A percentile compares a stretch with the other conserved stretches of the same genome.
Evolutionary conservation across 53 echinoderm and acorn worm genomes (phyloP).

Genomic region (Stichopus horrens): DNA sequence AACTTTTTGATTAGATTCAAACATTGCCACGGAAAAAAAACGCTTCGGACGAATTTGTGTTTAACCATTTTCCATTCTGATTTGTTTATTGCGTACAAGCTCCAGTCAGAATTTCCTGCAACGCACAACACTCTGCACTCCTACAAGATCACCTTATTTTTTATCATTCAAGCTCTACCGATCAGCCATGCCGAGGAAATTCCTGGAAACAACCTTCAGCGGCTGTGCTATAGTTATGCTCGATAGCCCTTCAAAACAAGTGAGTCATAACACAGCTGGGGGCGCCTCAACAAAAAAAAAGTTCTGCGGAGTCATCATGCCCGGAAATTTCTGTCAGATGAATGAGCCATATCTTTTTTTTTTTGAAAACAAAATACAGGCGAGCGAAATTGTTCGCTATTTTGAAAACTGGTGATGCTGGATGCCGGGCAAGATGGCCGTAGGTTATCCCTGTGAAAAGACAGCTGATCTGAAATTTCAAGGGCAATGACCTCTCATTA

Average conservation of each 20-base stretch:
- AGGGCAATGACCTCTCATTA: neutral
- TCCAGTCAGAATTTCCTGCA: no score
- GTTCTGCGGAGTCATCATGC: neutral
- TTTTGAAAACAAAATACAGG: conserved; percentile 2
- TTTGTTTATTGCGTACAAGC: no score
- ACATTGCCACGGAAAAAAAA: no score
- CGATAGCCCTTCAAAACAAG: conserved; percentile 22
- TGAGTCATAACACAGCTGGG: conserved; percentile 31
- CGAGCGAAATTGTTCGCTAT: neutral
- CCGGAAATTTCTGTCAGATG: neutral
- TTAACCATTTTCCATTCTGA: no score
- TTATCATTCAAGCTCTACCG: conserved; percentile 23
- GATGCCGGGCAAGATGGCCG: neutral
- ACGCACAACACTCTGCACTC: no score
- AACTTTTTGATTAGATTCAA: no score
- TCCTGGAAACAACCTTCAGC: conserved; percentile 14
- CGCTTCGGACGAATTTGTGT: no score
- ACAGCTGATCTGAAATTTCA: neutral
- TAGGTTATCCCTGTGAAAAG: neutral
- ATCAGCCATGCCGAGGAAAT: conserved; percentile 1
- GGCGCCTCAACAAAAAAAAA: neutral
- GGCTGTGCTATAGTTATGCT: neutral
- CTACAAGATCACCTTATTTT: neutral
- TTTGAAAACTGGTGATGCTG: neutral
- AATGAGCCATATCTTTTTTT: neutral